Percentiles rank a stretch among this genome's conserved stretches.
These are phyloP conservation scores for Sturnus vulgaris DNA, from an alignment of 2,113 vertebrate genomes.

Conservation along the genomic window DNA sequence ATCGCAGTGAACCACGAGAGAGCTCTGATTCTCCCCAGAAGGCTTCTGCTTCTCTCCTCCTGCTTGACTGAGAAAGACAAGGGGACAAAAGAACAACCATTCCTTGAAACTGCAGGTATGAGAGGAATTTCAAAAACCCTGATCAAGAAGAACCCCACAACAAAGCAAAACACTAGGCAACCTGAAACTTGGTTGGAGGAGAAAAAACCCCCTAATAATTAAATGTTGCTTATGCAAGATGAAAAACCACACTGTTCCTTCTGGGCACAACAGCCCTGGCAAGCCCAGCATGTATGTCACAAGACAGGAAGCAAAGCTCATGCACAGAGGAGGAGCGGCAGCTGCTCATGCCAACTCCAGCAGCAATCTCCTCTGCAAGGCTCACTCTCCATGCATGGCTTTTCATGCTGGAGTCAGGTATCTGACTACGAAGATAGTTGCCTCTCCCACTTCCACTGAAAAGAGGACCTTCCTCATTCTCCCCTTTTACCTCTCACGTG, in stretches of 20 bases:
- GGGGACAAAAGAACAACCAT: background rate
- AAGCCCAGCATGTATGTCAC: background rate
- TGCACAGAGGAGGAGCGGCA: background rate
- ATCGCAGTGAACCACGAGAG: background rate
- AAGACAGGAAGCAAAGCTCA: conserved; percentile 28
- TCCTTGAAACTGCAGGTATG: conserved; percentile 12
- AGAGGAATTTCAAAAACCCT: conserved; percentile 29
- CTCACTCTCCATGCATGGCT: background rate
- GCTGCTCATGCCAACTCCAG: background rate
- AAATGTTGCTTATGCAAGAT: conserved; percentile 21
- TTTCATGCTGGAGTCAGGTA: background rate
- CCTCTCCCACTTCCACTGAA: background rate
- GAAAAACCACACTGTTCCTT: background rate
- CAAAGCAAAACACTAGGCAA: conserved; percentile 8
- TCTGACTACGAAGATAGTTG: fast-evolving
- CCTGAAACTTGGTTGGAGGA: background rate
- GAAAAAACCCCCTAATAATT: conserved; percentile 1
- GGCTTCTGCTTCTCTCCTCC: background rate
- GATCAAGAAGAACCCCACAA: background rate
- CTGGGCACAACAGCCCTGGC: conserved; percentile 33
- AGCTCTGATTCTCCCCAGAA: background rate
- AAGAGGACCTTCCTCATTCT: background rate
- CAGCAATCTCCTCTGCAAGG: background rate
- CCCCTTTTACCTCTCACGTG: background rate
- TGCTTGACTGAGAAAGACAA: background rate